A percentile compares a stretch with the other conserved stretches of the same genome.
Conservation (phyloP, 2,797 vertebrate species). For the Artibeus lituratus region DNA sequence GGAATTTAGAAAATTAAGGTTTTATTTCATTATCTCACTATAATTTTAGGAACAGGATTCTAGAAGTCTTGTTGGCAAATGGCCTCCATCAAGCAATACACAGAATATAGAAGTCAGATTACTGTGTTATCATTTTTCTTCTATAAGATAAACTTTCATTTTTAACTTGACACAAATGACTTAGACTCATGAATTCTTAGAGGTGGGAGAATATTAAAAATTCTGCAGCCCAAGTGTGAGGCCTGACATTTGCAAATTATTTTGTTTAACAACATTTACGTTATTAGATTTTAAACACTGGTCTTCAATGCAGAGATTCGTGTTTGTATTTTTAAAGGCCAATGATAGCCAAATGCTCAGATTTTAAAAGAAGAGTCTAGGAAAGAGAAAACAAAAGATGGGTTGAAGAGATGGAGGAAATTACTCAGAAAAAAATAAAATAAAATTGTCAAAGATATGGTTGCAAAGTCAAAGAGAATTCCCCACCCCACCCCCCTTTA, state of each 20-base stretch:
- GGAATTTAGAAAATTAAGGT: neutral
- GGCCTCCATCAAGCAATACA: neutral
- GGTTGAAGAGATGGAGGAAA: conserved; percentile 27
- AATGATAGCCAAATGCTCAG: neutral
- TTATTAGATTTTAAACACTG: conserved; percentile 7
- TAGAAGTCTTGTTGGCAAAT: neutral
- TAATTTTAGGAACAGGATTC: conserved; percentile 4
- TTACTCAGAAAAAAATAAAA: conserved; percentile 44
- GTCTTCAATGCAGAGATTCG: neutral
- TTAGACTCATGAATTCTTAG: neutral
- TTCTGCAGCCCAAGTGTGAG: neutral
- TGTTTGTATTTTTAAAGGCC: conserved; percentile 31
- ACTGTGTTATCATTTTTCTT: neutral
- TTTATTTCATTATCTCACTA: neutral
- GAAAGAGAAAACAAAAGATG: conserved; percentile 17
- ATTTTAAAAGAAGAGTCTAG: neutral
- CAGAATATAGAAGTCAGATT: neutral
- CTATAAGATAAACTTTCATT: neutral
- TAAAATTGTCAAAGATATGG: conserved; percentile 47
- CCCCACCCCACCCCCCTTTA: neutral
- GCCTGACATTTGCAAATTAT: neutral
- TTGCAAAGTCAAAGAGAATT: conserved; percentile 49
- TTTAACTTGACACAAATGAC: conserved; percentile 18
- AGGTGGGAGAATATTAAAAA: neutral
- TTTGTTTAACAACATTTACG: neutral